These are phyloP conservation scores for Halcyon senegalensis DNA, from an alignment of 2,113 vertebrate species.

Conservation along the genomic window DNA sequence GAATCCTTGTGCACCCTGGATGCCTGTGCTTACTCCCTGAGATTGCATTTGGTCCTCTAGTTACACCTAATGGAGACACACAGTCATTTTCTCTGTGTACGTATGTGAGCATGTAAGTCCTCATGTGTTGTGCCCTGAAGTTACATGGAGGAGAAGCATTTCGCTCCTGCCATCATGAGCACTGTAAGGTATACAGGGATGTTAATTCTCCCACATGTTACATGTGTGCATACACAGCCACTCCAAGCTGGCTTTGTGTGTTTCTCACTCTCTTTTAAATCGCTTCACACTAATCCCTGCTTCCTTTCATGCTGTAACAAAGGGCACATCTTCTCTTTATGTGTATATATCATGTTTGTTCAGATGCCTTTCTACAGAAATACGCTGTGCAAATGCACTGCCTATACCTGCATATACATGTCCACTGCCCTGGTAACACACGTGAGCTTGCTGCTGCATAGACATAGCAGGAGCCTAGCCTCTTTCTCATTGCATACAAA, in stretches of 20 bases:
- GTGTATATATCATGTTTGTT: not conserved
- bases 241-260: not conserved
- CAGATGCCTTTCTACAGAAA: not conserved
- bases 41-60: accelerated
- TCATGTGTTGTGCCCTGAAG: accelerated
- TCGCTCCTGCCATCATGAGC: not conserved
- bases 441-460: not conserved
- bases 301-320: not conserved
- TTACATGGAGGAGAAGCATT: not conserved
- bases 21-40: accelerated
- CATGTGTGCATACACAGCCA: accelerated
- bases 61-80: not conserved
- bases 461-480: not conserved
- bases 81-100: not conserved
- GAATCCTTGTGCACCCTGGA: accelerated
- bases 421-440: not conserved
- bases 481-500: not conserved
- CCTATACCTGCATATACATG: accelerated
- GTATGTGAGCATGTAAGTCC: accelerated
- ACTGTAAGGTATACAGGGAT: not conserved
- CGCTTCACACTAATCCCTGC: not conserved
- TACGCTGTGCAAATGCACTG: not conserved
- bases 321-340: not conserved
- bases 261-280: not conserved
- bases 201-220: not conserved